A percentile compares a stretch with the other conserved stretches of the same genome.
phyloP scores from a whole-genome alignment of 2,113 vertebrate genomes.

The Enhydra lutris region DNA sequence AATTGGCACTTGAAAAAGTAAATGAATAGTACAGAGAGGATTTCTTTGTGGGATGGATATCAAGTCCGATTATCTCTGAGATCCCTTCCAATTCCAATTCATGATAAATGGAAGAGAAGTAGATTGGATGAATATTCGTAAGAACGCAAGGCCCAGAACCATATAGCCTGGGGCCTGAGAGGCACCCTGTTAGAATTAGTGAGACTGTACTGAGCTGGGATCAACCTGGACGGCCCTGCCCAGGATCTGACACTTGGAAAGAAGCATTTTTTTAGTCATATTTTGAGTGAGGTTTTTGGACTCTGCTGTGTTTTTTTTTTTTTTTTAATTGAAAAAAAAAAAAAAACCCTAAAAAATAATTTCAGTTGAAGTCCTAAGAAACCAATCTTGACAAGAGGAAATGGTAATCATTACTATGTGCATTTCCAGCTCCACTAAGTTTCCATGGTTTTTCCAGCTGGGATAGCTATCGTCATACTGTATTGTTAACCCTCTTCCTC shows the following conservation, averaged over 20 bases:
- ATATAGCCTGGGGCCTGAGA: neutral
- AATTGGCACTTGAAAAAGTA: neutral
- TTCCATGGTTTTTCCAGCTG: neutral
- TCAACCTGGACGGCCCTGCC: neutral
- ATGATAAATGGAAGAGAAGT: neutral
- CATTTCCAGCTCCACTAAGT: neutral
- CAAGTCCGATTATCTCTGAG: neutral
- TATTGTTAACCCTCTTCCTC: neutral
- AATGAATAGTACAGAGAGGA: neutral
- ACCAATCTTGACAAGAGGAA: neutral
- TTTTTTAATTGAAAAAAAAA: neutral
- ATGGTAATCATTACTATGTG: neutral
- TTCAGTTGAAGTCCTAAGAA: neutral
- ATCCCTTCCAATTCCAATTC: neutral
- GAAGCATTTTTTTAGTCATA: neutral
- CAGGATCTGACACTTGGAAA: neutral
- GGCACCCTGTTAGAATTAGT: neutral
- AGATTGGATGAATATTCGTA: neutral
- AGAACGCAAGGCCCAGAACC: neutral
- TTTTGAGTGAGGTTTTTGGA: constrained; percentile 4
- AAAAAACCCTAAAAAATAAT: neutral
- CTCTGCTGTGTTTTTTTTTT: neutral
- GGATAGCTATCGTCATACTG: neutral
- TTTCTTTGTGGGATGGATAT: neutral
- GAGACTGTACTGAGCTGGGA: neutral